Base-by-base conservation (phyloP, 2,888 invertebrate species). In the Pseudococcus jackbeardsleyi region DNA sequence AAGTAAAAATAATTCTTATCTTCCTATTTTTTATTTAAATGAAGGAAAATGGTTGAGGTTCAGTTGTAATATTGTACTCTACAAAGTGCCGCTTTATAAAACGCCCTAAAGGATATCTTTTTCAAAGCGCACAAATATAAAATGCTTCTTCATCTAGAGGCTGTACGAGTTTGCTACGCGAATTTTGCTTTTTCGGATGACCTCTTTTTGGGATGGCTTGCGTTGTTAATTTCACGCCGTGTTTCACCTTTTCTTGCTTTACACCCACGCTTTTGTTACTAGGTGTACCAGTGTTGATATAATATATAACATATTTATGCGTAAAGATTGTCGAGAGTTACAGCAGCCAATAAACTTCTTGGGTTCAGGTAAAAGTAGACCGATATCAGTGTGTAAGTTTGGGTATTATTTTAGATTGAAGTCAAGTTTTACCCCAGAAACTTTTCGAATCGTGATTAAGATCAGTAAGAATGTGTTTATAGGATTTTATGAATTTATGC, bases 1-100 rank as follows among this genome's bases (percentile, higher is more conserved):
- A 64, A 68, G 68, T n/a, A 86, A 86, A 86, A 68, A 86, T 86
- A 86, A 86, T 86, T 86, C 86, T 86, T 86, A 86, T 86, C 68
- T 86, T 68, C 86, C 64, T 86, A 86, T 86, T 86, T 86, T 68
- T 86, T 86, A 86, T 86, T 86, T 86, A 86, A 86, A 86, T 86
- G 86, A 86, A 86, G 68, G 86, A 86, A 86, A 86, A 86, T 33
- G 42, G 64, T 72, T 64, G 86, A 77, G 68, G 64, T 86, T 64
- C 86, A 64, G 86, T 33, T 59, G 86, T 86, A 50, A 85, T 85
- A 85, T 54, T 85, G 50, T 50, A 84, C 39, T 77, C 77, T 77
- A 77, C 77, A 77, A 77, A 77, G 77, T 77, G 26, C 77, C 77
- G 77, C 42, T 42, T 77, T 77, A 39, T 77, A 77, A 33, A 77